Evolutionary conservation across 2,113 vertebrate species (phyloP), one percentile per base, ranked within the genome.

Genomic region (Esox niger): DNA sequence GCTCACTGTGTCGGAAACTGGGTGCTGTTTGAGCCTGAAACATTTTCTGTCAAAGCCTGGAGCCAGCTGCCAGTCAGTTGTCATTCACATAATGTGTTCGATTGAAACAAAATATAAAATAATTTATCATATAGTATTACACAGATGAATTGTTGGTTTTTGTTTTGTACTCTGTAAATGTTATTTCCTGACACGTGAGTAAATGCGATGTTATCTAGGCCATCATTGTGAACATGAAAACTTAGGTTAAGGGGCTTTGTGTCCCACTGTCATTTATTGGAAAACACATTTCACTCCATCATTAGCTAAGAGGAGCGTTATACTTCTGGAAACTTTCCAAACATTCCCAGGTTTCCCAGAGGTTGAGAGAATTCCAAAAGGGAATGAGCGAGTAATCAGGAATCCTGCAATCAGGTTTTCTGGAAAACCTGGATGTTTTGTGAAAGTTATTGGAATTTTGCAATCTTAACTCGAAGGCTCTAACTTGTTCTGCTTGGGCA

Each of bases 251-350:
- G 21, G 66, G 74, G 69, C 62, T 65, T 1, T 11, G 67, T 78
- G 84, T 88, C 82, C 71, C 62, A 66, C 80, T 79, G 69, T 78
- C 76, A 75, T 85, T 73, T 43, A 17, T 43, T 15, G 4, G 13
- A 43, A 43, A 68, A 89, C 77, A 89, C 89, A 92, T 93, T 94
- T 94, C 94, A 93, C 90, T 90, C 91, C 89, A 86, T 71, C 88
- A 86, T 89, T 91, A 93, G 91, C 93, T 92, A 93, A 90, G 84
- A 87, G 88, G 85, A 43, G 35, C 10, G 35, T 43, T 43, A 4
- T 15, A 43, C 17, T 43, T 17, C 38, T 1, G 17, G 17, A 15
- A 17, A 1, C 38, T 15, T 43, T 43, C 13, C 35, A 1, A 43
- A 43, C 11, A 6, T 17, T 5, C 35, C 35, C 35, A 43, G 35